Base-by-base conservation (phyloP, 2,888 invertebrate species). In the Incurvaria masculella region DNA sequence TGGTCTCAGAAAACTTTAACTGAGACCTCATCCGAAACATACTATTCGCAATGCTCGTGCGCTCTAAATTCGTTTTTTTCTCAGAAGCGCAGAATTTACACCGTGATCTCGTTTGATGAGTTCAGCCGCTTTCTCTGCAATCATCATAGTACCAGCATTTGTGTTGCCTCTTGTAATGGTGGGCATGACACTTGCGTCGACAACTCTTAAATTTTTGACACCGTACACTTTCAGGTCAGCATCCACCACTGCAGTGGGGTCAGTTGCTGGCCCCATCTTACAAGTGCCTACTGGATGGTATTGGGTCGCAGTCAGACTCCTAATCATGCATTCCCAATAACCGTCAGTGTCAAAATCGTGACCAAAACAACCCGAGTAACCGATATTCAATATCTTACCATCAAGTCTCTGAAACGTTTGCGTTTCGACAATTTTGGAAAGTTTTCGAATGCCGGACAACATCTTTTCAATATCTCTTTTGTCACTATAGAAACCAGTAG, bases 241-340 rank as follows among this genome's bases (percentile, higher is more conserved):
- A 17, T 48, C 43, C 27, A 51, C 51, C 14, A 51, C 51, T 10
- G 40, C 17, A 2, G n/a, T 18, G 4, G 39, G 6, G 18, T 39
- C 39, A 18, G 4, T 39, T 2, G 23, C 19, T 33, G 47, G 16
- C 4, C 48, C 48, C 44, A 48, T 43, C 2, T 20, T 33, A 16
- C 39, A 44, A 4, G 48, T 40, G 4, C 40, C 21, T 10, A 10
- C 19, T 14, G 38, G 23, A 26, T 48, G 44, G 40, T 44, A 43
- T n/a, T 38, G 6, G 1, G 40, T 21, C 23, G 8, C n/a, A 2
- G 27, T n/a, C 42, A 45, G 17, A 26, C 6, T 21, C 16, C 16
- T 56, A 1, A 59, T 53, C 52, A 81, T 79, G 52, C 88, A 88
- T 10, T 71, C 73, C 82, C 84, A 84, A 59, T 86, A 88, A 26